Evolutionary conservation across 1,140 invertebrate genomes (phyloP), one percentile per base, ranked within the genome.

Genomic region (Neodiprion virginianus): DNA sequence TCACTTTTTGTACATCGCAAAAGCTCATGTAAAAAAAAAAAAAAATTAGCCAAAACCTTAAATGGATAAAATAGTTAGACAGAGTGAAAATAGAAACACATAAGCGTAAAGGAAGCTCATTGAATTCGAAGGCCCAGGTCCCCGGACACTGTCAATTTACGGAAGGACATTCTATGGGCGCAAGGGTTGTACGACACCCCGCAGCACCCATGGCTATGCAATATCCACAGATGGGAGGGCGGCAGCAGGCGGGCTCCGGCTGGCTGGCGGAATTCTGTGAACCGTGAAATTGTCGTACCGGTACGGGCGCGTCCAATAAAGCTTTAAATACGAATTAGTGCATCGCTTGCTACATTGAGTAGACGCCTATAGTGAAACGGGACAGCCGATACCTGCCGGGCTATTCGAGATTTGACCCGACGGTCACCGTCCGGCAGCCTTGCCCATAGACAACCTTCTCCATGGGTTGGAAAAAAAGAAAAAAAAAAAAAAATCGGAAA

Each of bases 261-360:
- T 40, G 28, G 53, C 53, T 61, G 53, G 53, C 53, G 14, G 53
- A 61, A 61, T 84, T 82, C 81, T 77, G 82, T 83, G 80, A 80
- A 86, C 73, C 85, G 79, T 87, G 85, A 87, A 87, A 86, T 87
- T 86, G 83, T 86, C 80, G 82, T 77, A 78, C 81, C 77, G 78
- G 79, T 82, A 81, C 78, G 53, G 53, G 78, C 79, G 76, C 78
- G 79, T 79, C 81, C 83, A 81, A 85, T 86, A 85, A 86, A 87
- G 81, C 85, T 86, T 86, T 86, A 87, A 87, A 86, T 86, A 87
- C 84, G 78, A 87, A 86, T 86, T 86, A 86, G 83, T 79, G 80
- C 70, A 76, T 72, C 79, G 69, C 71, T 61, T 61, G 53, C 53
- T 61, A 61, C 53, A 61, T 61, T 61, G 53, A 61, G 53, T 61